phyloP scores from a whole-genome alignment of 2,113 vertebrate species.

The Montifringilla adamsi region DNA sequence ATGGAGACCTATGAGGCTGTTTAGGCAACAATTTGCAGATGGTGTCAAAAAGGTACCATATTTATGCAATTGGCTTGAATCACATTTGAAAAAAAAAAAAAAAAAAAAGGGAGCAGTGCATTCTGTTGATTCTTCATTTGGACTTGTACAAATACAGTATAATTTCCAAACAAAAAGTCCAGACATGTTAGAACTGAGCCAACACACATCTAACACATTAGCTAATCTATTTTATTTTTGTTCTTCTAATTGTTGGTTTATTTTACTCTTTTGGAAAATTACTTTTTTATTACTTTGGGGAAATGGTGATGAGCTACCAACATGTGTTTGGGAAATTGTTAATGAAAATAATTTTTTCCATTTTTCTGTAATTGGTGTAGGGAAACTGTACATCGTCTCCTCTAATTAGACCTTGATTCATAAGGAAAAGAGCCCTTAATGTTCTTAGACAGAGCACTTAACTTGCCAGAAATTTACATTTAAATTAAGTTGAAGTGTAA shows the following conservation, averaged over 20 bases:
- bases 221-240: conserved; percentile 65
- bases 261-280: conserved; percentile 65
- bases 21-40: conserved; percentile 56
- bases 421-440: conserved; percentile 73
- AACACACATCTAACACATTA: conserved; percentile 58
- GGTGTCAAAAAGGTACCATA: conserved; percentile 61
- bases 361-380: conserved; percentile 71
- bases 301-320: conserved; percentile 32
- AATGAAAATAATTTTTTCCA: conserved; percentile 70
- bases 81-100: background rate
- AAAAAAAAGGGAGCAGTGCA: conserved; percentile 38
- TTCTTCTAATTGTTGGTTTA: conserved; percentile 64
- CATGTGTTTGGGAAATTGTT: conserved; percentile 55
- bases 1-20: conserved; percentile 18
- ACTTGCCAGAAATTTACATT: conserved; percentile 81
- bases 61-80: conserved; percentile 60
- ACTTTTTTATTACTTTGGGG: conserved; percentile 51
- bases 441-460: conserved; percentile 73
- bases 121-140: conserved; percentile 65
- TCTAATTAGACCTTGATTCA: conserved; percentile 75
- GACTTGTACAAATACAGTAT: conserved; percentile 61
- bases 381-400: conserved; percentile 62
- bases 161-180: conserved; percentile 62
- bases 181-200: conserved; percentile 56
- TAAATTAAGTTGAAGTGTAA: conserved; percentile 80